These are phyloP conservation scores for Lamproptera curius DNA, from an alignment of 2,888 invertebrate species.

Conservation along the genomic window DNA sequence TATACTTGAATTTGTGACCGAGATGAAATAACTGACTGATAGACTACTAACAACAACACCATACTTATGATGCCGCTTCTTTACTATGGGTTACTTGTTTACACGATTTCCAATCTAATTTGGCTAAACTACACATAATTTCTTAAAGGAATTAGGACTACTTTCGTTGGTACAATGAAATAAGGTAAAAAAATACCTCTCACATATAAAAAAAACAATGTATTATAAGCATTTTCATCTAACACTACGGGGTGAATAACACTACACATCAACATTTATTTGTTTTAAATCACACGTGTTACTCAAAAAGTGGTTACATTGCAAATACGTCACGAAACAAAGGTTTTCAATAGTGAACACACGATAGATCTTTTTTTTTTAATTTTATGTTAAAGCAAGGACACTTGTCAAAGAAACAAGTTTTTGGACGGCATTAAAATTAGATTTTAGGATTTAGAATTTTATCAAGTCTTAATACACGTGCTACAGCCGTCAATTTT, in stretches of 20 bases:
- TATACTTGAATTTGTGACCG: too few species aligned
- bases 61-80: too few species aligned
- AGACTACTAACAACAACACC: too few species aligned
- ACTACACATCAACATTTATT: constrained; percentile 23
- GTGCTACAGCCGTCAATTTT: constrained; percentile 17
- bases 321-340: constrained; percentile 3
- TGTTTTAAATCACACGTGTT: constrained; percentile 2
- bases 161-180: too few species aligned
- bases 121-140: too few species aligned
- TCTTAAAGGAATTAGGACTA: too few species aligned
- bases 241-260: constrained; percentile 29
- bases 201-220: constrained; percentile 11
- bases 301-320: not conserved
- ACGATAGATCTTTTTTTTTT: constrained; percentile 42
- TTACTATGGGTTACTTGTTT: too few species aligned
- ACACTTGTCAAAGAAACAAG: constrained; percentile 43
- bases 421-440: constrained; percentile 51
- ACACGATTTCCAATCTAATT: too few species aligned
- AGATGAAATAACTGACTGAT: too few species aligned
- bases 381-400: constrained; percentile 44
- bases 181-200: constrained; percentile 2
- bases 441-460: constrained; percentile 24
- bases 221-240: constrained; percentile 29
- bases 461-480: constrained; percentile 11
- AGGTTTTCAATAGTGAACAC: constrained; percentile 49